Evolutionary conservation across 2,113 vertebrate species (phyloP).

Genomic region (Gracilinanus agilis): DNA sequence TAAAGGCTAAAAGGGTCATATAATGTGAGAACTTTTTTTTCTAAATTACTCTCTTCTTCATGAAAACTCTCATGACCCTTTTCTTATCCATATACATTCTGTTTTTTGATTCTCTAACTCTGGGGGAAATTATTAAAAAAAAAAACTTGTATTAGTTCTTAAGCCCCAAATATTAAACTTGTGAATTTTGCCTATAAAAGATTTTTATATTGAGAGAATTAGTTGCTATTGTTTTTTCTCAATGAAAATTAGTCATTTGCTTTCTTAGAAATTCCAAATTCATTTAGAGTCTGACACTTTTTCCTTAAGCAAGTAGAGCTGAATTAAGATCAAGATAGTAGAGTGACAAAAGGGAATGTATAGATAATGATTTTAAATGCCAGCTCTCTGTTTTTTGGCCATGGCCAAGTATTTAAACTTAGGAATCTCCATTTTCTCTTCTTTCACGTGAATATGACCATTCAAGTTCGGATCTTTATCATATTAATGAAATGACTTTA

Average conservation of each 20-base stretch:
- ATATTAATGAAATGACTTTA: background rate
- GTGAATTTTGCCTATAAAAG: background rate
- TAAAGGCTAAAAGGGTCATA: slow-evolving; percentile 34
- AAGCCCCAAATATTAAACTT: background rate
- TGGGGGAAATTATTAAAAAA: background rate
- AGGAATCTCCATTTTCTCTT: background rate
- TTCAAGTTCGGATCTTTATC: background rate
- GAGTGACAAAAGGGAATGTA: background rate
- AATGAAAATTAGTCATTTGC: background rate
- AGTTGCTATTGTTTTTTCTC: background rate
- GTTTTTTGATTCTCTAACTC: slow-evolving; percentile 47
- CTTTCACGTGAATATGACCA: background rate
- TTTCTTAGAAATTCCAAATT: background rate
- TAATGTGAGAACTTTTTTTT: background rate
- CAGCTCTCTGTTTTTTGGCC: background rate
- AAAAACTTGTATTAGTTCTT: slow-evolving; percentile 15
- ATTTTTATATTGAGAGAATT: background rate
- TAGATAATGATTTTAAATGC: background rate
- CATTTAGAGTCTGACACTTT: background rate
- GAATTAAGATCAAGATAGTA: background rate
- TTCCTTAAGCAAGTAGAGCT: background rate
- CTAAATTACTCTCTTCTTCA: background rate
- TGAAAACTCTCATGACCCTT: background rate
- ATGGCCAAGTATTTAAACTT: background rate
- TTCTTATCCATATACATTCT: background rate